These are phyloP conservation scores for Erinaceus europaeus DNA, from an alignment of 2,113 vertebrate species.

Conservation along the genomic window DNA sequence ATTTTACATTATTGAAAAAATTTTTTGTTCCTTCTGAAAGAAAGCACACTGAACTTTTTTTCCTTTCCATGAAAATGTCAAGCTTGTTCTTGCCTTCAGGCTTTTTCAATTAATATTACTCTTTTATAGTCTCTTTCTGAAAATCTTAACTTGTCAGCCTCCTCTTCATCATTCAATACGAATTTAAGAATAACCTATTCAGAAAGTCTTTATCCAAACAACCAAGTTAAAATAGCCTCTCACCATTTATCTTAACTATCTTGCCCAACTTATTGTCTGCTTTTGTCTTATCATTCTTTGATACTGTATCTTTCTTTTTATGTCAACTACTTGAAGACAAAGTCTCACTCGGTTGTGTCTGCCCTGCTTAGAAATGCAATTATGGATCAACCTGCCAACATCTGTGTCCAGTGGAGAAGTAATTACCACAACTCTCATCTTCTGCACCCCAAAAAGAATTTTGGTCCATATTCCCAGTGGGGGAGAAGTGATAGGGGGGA, in stretches of 20 bases:
- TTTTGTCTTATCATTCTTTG: constrained; percentile 1
- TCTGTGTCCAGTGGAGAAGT: neutral
- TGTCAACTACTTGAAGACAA: neutral
- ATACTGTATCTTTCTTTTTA: neutral
- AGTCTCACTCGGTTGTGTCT: too few relatives aligned
- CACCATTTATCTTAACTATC: neutral
- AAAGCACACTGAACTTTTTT: neutral
- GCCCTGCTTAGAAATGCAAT: too few relatives aligned
- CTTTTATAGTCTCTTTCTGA: neutral
- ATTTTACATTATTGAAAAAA: neutral
- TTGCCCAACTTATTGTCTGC: neutral
- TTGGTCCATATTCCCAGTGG: too few relatives aligned
- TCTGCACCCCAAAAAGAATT: too few relatives aligned
- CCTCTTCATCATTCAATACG: neutral
- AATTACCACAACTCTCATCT: neutral
- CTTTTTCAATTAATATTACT: neutral
- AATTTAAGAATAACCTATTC: neutral
- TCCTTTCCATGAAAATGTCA: neutral
- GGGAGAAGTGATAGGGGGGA: too few relatives aligned
- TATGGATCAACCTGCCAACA: neutral
- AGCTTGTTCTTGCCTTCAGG: neutral
- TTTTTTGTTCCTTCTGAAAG: neutral
- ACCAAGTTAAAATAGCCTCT: neutral
- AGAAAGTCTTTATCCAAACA: neutral
- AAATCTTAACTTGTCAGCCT: neutral